A percentile compares a stretch with the other conserved stretches of the same genome.
These are phyloP conservation scores for Microtus ochrogaster DNA, from an alignment of 2,113 vertebrate genomes.

Conservation along the genomic window DNA sequence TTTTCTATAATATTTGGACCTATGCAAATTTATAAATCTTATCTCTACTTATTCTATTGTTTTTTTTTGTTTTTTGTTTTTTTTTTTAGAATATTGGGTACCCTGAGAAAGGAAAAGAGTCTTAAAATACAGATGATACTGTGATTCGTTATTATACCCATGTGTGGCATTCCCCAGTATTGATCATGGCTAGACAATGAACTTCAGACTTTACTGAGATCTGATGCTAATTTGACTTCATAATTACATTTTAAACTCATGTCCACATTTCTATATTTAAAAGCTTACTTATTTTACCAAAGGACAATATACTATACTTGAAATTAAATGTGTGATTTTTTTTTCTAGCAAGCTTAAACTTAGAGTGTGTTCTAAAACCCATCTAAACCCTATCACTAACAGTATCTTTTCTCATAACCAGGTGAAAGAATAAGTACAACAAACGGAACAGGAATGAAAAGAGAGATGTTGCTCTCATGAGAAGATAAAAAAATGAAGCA, in stretches of 20 bases:
- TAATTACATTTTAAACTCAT: neutral
- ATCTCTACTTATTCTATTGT: neutral
- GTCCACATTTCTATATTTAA: neutral
- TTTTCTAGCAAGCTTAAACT: neutral
- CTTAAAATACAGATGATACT: neutral
- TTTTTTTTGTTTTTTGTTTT: neutral
- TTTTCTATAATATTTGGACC: neutral
- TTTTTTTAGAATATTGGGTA: neutral
- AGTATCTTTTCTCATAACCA: neutral
- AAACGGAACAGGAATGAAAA: neutral
- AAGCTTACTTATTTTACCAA: neutral
- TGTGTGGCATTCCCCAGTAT: neutral
- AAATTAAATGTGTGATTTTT: neutral
- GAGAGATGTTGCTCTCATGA: rapidly evolving
- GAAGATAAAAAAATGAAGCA: neutral
- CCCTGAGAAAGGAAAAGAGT: neutral
- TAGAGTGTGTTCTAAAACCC: neutral
- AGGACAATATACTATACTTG: neutral
- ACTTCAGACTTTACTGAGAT: neutral
- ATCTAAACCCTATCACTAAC: neutral
- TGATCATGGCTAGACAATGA: neutral
- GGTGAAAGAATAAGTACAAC: neutral
- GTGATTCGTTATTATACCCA: neutral
- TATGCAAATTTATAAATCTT: neutral
- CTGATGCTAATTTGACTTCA: neutral